A percentile compares a stretch with the other conserved stretches of the same genome.
These are phyloP conservation scores for Drosophila teissieri DNA, from an alignment of 1,140 invertebrate genomes.

Conservation along the genomic window DNA sequence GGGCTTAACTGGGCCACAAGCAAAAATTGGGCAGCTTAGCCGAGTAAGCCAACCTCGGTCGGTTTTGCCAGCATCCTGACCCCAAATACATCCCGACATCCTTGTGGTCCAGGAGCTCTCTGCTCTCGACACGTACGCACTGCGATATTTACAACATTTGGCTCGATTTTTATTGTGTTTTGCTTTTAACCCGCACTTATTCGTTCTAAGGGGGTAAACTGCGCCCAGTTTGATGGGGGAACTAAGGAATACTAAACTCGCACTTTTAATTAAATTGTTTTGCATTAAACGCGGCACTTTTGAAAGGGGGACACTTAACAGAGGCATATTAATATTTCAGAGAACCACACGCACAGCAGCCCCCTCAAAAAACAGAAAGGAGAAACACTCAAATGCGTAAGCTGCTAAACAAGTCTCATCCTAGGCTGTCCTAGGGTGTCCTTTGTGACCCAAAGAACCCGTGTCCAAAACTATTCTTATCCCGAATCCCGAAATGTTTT, in stretches of 20 bases:
- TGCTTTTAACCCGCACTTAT: constrained; percentile 7
- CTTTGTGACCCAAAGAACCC: constrained; percentile 19
- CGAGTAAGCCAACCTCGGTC: constrained; percentile 9
- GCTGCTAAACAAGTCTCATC: constrained; percentile 50
- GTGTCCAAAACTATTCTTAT: constrained; percentile 55
- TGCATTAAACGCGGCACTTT: constrained; percentile 12
- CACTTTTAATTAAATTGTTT: constrained; percentile 34
- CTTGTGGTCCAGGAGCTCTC: constrained; percentile 3
- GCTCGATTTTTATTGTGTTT: constrained; percentile 37
- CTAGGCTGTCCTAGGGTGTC: too few species aligned
- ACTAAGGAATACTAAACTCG: neutral
- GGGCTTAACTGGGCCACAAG: neutral
- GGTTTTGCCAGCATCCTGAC: neutral
- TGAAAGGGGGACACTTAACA: neutral
- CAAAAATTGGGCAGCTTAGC: constrained; percentile 37
- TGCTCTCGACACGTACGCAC: constrained; percentile 14
- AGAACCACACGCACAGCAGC: too few species aligned
- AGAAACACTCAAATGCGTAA: constrained; percentile 50
- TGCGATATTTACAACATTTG: constrained; percentile 37
- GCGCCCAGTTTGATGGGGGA: neutral
- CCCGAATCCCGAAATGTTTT: constrained; percentile 38
- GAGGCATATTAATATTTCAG: constrained; percentile 42
- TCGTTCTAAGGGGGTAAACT: neutral
- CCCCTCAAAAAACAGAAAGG: neutral
- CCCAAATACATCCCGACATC: constrained; percentile 19